These are phyloP conservation scores for Melangyna quadrimaculata DNA, from an alignment of 2,888 invertebrate genomes.

Conservation along the genomic window DNA sequence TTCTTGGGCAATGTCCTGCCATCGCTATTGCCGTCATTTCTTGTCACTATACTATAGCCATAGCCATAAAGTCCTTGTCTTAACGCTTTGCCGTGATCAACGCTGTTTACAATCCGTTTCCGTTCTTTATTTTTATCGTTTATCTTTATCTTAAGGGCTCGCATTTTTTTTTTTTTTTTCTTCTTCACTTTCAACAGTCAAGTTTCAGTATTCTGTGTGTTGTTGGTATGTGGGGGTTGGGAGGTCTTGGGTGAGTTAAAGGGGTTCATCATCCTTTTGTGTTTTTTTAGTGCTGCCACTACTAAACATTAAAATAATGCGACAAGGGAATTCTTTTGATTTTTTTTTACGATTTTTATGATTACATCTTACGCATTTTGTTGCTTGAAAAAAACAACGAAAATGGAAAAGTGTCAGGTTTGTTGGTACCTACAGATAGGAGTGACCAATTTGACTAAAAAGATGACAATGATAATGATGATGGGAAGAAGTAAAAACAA, in stretches of 20 bases:
- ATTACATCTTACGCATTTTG: conserved; percentile 59
- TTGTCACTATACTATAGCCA: conserved; percentile 23
- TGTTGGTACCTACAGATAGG: conserved; percentile 61
- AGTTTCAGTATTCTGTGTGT: background rate
- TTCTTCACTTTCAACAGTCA: background rate
- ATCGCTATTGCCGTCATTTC: conserved; percentile 13
- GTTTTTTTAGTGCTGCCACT: conserved; percentile 14
- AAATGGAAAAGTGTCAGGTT: conserved; percentile 49
- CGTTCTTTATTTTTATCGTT: conserved; percentile 43
- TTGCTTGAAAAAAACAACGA: background rate
- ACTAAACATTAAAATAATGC: conserved; percentile 63
- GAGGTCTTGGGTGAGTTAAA: background rate
- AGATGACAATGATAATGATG: conserved; percentile 3
- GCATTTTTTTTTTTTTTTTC: conserved; percentile 25
- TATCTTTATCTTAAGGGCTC: conserved; percentile 65
- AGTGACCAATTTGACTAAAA: conserved; percentile 54
- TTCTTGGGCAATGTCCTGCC: conserved; percentile 23
- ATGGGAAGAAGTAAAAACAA: conserved; percentile 51
- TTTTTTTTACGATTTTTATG: conserved; percentile 52
- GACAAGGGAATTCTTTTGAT: conserved; percentile 65
- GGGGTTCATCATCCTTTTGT: conserved; percentile 40
- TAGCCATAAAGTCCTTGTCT: conserved; percentile 56
- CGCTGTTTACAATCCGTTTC: conserved; percentile 61
- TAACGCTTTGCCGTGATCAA: conserved; percentile 53
- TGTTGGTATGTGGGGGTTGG: background rate